Evolutionary conservation across 1,140 invertebrate species (phyloP).

Genomic region (Eumaeus atala): DNA sequence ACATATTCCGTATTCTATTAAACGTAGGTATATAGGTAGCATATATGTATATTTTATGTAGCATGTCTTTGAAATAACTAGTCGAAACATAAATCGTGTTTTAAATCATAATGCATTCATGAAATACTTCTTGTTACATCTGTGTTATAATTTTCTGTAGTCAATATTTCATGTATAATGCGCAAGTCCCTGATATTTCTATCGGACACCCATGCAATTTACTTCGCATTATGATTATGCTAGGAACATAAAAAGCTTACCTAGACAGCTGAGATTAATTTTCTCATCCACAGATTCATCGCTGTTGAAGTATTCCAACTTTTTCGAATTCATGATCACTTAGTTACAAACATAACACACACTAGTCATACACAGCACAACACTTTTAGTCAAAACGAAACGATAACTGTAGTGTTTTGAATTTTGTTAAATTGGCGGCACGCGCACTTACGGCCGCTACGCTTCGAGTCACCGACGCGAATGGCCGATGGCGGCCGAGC

Average conservation of each 20-base stretch:
- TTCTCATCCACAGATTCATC: constrained; percentile 64
- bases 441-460: constrained; percentile 41
- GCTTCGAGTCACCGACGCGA: constrained; percentile 45
- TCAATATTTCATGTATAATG: constrained; percentile 1
- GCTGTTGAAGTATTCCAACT: constrained; percentile 63
- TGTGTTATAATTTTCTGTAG: background rate
- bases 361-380: constrained; percentile 35
- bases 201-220: constrained; percentile 15
- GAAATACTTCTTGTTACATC: no score
- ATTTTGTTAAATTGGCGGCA: constrained; percentile 42
- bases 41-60: no score
- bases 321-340: constrained; percentile 64
- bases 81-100: no score
- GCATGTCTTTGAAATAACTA: no score
- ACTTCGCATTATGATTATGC: constrained; percentile 15
- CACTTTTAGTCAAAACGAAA: constrained; percentile 33
- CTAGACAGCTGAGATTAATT: constrained; percentile 68
- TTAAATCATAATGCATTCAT: no score
- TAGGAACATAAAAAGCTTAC: constrained; percentile 38
- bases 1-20: no score
- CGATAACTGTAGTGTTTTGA: constrained; percentile 29
- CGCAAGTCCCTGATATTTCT: background rate
- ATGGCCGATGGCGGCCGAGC: constrained; percentile 24
- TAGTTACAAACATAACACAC: constrained; percentile 36
- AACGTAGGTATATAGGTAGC: no score